Evolutionary conservation across 2,797 vertebrate genomes (phyloP).

Genomic region (Allobates femoralis): DNA sequence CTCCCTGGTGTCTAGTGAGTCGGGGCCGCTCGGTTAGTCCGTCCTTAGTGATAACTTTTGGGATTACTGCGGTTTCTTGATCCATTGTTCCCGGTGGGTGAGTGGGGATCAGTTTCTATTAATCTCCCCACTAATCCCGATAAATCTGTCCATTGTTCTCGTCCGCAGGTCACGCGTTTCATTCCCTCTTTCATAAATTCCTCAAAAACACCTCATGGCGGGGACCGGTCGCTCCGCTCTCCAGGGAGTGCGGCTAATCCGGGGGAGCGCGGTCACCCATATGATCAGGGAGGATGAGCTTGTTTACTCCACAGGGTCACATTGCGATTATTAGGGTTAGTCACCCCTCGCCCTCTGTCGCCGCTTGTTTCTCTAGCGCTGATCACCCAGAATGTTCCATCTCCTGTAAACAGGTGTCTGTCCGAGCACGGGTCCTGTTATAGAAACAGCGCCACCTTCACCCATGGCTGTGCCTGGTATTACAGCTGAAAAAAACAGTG

Average conservation of each 20-base stretch:
- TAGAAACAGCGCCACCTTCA: no score
- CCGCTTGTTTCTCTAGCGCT: background rate
- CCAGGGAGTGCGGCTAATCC: no score
- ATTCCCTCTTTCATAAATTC: constrained; percentile 29
- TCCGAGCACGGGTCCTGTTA: background rate
- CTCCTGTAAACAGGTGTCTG: constrained; percentile 48
- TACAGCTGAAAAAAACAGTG: background rate
- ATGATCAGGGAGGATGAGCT: no score
- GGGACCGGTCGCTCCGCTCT: no score
- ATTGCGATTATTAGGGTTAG: constrained; percentile 51
- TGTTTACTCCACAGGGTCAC: no score
- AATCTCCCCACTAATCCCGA: constrained; percentile 3
- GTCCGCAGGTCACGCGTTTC: constrained; percentile 61
- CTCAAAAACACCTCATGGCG: no score
- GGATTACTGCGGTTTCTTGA: background rate
- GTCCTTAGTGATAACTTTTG: no score
- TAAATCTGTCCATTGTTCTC: background rate
- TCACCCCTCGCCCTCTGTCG: constrained; percentile 52
- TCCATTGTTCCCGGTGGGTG: background rate
- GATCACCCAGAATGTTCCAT: constrained; percentile 36
- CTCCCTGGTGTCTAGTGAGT: no score
- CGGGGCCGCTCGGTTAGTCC: no score
- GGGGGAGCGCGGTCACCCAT: no score
- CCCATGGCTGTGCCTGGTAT: no score
- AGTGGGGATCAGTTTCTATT: background rate